These are phyloP conservation scores for Chrysina gloriosa DNA, from an alignment of 2,888 invertebrate species.

Conservation along the genomic window DNA sequence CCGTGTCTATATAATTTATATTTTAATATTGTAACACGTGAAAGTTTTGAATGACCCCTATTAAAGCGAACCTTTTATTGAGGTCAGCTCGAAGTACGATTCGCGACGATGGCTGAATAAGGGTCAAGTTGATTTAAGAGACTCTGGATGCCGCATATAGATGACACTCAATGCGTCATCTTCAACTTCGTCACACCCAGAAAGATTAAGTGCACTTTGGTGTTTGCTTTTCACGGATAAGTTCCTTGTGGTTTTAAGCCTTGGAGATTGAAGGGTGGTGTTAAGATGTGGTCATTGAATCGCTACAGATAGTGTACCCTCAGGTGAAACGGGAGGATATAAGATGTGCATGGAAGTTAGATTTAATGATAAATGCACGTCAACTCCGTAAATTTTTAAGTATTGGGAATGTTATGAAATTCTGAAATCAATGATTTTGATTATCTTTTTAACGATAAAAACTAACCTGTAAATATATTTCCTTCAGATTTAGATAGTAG, in stretches of 20 bases:
- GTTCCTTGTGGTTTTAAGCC: background rate
- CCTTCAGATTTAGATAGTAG: too few species aligned
- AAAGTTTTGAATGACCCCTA: constrained; percentile 27
- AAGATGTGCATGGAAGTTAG: too few species aligned
- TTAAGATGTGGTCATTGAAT: background rate
- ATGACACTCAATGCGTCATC: constrained; percentile 34
- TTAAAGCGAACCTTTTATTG: constrained; percentile 19
- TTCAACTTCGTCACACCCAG: constrained; percentile 24
- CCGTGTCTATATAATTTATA: constrained; percentile 28
- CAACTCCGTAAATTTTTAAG: too few species aligned
- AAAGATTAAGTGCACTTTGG: constrained; percentile 30
- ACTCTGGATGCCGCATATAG: constrained; percentile 29
- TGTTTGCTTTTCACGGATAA: constrained; percentile 12
- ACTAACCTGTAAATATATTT: too few species aligned
- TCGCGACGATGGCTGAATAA: constrained; percentile 13
- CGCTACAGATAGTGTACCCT: background rate
- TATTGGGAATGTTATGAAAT: too few species aligned
- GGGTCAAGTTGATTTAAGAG: constrained; percentile 33
- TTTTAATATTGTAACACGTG: constrained; percentile 25
- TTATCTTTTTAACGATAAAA: too few species aligned
- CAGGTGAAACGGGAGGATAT: too few species aligned
- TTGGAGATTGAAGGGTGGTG: background rate
- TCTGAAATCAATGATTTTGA: too few species aligned
- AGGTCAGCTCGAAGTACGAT: constrained; percentile 31
- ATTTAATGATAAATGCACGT: too few species aligned